A percentile compares a stretch with the other conserved stretches of the same genome.
Evolutionary conservation across 2,888 invertebrate genomes (phyloP).

Genomic region (Laspeyria flexula): DNA sequence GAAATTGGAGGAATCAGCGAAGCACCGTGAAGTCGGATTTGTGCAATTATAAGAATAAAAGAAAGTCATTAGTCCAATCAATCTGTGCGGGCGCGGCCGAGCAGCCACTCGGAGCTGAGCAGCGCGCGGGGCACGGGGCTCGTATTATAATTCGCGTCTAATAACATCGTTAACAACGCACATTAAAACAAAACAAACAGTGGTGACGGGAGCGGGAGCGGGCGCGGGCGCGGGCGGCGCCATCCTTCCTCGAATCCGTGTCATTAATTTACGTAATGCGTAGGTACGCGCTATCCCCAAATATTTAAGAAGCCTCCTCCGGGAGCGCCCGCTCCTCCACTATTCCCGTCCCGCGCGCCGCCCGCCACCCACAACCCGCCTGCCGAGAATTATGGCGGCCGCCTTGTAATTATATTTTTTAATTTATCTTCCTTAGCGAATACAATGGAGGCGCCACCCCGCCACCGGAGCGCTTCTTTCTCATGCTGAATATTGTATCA

Average conservation of each 20-base stretch:
- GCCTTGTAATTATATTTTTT: conserved; percentile 90
- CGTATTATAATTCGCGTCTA: conserved; percentile 80
- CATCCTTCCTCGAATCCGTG: conserved; percentile 87
- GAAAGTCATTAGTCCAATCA: conserved; percentile 82
- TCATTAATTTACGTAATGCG: conserved; percentile 87
- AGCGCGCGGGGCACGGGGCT: conserved; percentile 52
- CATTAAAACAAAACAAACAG: conserved; percentile 86
- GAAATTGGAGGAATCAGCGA: conserved; percentile 55
- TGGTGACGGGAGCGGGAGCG: conserved; percentile 58
- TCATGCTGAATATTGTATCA: conserved; percentile 86
- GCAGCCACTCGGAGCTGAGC: conserved; percentile 45
- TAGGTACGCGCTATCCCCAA: conserved; percentile 87
- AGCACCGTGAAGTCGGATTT: conserved; percentile 71
- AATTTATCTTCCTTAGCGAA: conserved; percentile 90
- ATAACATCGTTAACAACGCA: conserved; percentile 85
- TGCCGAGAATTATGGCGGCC: conserved; percentile 87
- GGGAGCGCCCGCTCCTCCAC: conserved; percentile 84
- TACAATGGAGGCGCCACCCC: conserved; percentile 87
- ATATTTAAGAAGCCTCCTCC: conserved; percentile 87
- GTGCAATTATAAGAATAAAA: conserved; percentile 79
- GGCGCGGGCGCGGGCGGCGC: conserved; percentile 77
- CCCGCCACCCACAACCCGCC: conserved; percentile 72
- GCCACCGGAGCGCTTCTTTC: conserved; percentile 85
- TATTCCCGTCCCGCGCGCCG: conserved; percentile 66
- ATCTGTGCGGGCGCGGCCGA: conserved; percentile 53